phyloP scores from a whole-genome alignment of 23 tunicate genomes.

The Trididemnum clinides region DNA sequence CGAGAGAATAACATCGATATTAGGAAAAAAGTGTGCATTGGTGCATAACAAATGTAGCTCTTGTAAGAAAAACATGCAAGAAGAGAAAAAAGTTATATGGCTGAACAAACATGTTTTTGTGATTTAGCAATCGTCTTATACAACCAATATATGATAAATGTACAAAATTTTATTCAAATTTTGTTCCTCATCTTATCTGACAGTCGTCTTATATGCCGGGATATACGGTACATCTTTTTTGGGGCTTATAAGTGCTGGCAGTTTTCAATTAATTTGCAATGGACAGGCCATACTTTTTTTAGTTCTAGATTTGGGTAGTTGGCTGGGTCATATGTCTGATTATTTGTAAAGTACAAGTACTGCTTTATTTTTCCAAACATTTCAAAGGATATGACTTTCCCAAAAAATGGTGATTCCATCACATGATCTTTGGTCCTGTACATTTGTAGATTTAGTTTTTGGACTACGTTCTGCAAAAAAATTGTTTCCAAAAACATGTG shows the following conservation, averaged over 20 bases:
- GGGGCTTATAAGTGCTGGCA: conserved; percentile 10
- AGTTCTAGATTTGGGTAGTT: conserved; percentile 22
- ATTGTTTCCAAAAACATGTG: neutral
- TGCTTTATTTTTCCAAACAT: conserved; percentile 24
- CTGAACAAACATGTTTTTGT: no score
- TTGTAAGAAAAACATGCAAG: no score
- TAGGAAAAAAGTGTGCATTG: no score
- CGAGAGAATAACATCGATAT: no score
- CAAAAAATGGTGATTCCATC: conserved; percentile 2
- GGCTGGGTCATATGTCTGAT: conserved; percentile 1
- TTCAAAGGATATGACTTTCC: conserved; percentile 7
- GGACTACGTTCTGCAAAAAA: conserved; percentile 11
- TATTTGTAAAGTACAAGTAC: conserved; percentile 14
- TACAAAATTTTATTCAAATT: no score
- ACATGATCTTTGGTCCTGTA: conserved; percentile 15
- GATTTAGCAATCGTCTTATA: no score
- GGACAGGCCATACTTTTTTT: conserved; percentile 25
- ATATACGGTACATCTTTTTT: no score
- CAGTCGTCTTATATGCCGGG: no score
- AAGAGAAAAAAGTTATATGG: no score
- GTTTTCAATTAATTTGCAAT: conserved; percentile 3
- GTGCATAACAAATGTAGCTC: no score
- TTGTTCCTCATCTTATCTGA: no score
- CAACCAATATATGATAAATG: no score
- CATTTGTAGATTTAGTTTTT: conserved; percentile 7